Base-by-base conservation (phyloP, 2,113 vertebrate species). In the Rhagologus leucostigma region DNA sequence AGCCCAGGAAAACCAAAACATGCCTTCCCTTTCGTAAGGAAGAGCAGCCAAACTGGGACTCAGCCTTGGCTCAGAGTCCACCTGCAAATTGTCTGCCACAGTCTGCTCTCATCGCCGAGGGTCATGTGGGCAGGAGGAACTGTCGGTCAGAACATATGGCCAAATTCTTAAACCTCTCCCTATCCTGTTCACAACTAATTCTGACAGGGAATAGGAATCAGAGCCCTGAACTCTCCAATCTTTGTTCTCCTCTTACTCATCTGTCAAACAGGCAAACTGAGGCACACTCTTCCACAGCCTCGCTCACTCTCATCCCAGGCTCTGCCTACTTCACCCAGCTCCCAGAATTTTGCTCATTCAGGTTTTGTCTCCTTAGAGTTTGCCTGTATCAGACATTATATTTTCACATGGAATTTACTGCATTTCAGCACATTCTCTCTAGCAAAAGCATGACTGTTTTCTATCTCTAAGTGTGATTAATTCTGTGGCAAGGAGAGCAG, bases 1-100 rank as follows among this genome's bases (percentile, higher is more conserved):
- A 89, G 84, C 83, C 69, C 93, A 96, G 93, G 91, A 95, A 95
- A 97, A 95, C 74, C 68, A 95, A 92, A 94, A 95, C 82, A 87
- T 50, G 30, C 79, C 55, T 88, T 92, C 50, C 50, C 50, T 74
- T 96, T 77, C 35, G 1, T 33, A 67, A 75, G 79, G 56, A 81
- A 81, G 52, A 92, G 35, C 37, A 71, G 86, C 80, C 93, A 95
- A 89, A 70, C 44, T 41, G 80, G 76, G 73, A 37, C 83, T 89
- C 44, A 60, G 84, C 60, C 82, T 93, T 92, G 89, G 90, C 90
- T 96, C 79, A 33, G 63, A 65, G 71, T 83, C 59, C 67, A 84
- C 74, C 76, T 88, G 59, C 63, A 76, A 88, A 94, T 33, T 67
- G 53, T 63, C 64, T 75, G 64, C 86, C 71, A 32, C 84, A 41